Percentiles rank a stretch among this genome's conserved stretches.
These are phyloP conservation scores for Lasiurus borealis DNA, from an alignment of 2,113 vertebrate genomes.

Conservation along the genomic window DNA sequence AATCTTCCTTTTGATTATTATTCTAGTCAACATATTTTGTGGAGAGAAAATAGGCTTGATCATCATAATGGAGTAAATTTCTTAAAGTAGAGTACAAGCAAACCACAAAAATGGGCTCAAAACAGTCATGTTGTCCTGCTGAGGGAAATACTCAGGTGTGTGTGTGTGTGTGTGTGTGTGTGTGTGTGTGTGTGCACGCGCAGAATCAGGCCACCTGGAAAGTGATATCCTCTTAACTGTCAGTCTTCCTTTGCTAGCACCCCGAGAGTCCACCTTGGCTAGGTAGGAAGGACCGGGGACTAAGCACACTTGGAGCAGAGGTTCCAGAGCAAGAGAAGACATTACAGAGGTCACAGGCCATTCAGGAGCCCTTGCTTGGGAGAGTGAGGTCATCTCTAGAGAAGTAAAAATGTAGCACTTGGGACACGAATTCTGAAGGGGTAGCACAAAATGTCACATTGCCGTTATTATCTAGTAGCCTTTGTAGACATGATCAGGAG, in stretches of 20 bases:
- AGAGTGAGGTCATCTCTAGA: background rate
- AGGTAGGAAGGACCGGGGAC: background rate
- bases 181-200: too few relatives aligned
- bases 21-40: constrained; percentile 69
- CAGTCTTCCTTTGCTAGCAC: background rate
- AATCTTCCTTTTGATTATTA: constrained; percentile 79
- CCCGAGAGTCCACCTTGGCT: background rate
- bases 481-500: background rate
- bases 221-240: background rate
- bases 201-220: background rate
- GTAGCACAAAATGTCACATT: background rate
- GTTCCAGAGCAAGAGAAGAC: background rate
- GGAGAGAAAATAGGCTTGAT: constrained; percentile 65
- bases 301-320: background rate
- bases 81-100: background rate
- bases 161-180: too few relatives aligned
- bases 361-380: background rate
- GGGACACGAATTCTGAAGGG: background rate
- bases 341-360: background rate
- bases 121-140: background rate
- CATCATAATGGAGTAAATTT: constrained; percentile 71
- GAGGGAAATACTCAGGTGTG: background rate
- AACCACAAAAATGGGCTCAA: constrained; percentile 16
- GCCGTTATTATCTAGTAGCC: background rate
- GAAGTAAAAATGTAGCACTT: background rate